Base-by-base conservation (phyloP, 2,797 vertebrate genomes). In the Phataginus tricuspis region DNA sequence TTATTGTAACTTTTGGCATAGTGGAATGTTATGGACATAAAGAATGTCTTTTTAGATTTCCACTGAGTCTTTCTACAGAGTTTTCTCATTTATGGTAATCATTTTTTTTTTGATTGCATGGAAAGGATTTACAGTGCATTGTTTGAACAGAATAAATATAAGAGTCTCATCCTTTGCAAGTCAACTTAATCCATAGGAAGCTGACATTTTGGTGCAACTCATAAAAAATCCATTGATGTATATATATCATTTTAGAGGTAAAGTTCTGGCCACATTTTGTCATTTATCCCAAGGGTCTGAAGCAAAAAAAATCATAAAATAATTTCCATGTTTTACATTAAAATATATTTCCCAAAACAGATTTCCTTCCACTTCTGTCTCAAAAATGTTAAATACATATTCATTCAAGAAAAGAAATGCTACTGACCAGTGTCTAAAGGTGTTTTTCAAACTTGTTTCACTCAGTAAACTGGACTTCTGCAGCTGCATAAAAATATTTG, bases 21-120 rank as follows among this genome's bases (percentile, higher is more conserved):
- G 12, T 94, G 29, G n/a, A 96, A 87, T 83, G 12, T 90, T 83
- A 93, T 39, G 29, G 64, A 92, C 90, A 96, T 95, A 97, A 92
- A 96, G 59, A 59, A 93, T 84, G 16, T 61, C 37, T 84, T 97
- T 93, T 79, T 88, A 94, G 37, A 90, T 96, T 94, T 91, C 74
- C 34, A 85, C 31, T 66, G 71, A 86, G 29, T 92, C 72, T 88
- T 95, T 96, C 51, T 68, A 71, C 61, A 91, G 42, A 78, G 13
- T 88, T 94, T 94, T 95, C 86, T 96, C 75, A 94, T 95, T 93
- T 96, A 96, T 69, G 51, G 42, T 94, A 96, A 96, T 96, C 92
- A 75, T 97, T 94, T 90, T 93, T 86, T 88, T 96, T 94, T 79
- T 91, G 79, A 89, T 85, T 82, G 18, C 34, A 74, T 57, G 59